These are phyloP conservation scores for Torymus texanus DNA, from an alignment of 2,888 invertebrate genomes.

Conservation along the genomic window DNA sequence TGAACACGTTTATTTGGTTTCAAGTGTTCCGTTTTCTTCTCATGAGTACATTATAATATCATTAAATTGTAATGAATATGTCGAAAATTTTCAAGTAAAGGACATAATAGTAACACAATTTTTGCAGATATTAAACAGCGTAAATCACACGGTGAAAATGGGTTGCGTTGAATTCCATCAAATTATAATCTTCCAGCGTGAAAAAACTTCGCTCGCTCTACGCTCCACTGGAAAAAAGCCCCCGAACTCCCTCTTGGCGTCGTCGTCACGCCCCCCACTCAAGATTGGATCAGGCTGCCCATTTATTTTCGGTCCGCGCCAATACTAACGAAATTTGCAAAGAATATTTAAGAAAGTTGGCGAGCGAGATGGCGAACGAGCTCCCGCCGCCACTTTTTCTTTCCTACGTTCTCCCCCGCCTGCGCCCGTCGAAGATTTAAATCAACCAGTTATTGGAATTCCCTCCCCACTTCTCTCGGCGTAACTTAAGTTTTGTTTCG, in stretches of 20 bases:
- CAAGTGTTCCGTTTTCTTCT: too few species aligned
- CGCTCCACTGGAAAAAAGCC: background rate
- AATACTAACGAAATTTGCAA: slow-evolving; percentile 40
- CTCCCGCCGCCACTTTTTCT: background rate
- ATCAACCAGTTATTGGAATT: slow-evolving; percentile 51
- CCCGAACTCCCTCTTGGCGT: background rate
- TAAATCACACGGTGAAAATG: too few species aligned
- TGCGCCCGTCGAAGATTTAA: slow-evolving; percentile 34
- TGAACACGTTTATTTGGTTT: too few species aligned
- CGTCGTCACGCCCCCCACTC: background rate
- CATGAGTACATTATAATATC: too few species aligned
- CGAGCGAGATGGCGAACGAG: background rate
- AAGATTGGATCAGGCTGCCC: slow-evolving; percentile 18
- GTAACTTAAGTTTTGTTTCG: slow-evolving; percentile 44
- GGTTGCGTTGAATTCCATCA: too few species aligned
- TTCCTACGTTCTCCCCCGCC: background rate
- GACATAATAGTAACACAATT: too few species aligned
- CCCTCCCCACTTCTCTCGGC: background rate
- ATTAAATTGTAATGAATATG: too few species aligned
- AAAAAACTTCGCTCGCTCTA: too few species aligned
- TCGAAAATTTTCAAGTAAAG: too few species aligned
- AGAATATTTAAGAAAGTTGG: slow-evolving; percentile 45
- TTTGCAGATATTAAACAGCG: too few species aligned
- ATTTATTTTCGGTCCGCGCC: slow-evolving; percentile 29
- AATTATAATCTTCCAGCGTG: too few species aligned